Conservation (phyloP, 1,140 invertebrate species). For the Platyura marginata region DNA sequence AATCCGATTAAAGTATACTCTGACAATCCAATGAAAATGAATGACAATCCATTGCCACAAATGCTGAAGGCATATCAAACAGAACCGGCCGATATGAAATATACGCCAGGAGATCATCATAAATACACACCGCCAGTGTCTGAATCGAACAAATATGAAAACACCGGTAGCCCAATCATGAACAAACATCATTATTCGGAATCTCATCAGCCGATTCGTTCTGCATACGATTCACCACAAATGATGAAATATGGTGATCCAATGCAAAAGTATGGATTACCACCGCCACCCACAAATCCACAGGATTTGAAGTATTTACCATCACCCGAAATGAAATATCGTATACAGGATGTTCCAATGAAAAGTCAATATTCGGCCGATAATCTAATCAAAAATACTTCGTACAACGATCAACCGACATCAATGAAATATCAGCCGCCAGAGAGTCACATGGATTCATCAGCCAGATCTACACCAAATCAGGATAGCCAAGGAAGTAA, state of each 20-base stretch:
- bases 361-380: constrained; percentile 14
- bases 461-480: constrained; percentile 16
- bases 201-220: constrained; percentile 11
- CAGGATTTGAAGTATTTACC: constrained; percentile 24
- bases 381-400: constrained; percentile 22
- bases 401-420: constrained; percentile 13
- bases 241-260: constrained; percentile 25
- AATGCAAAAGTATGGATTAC: constrained; percentile 14
- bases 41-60: neutral
- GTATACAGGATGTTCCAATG: constrained; percentile 2
- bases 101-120: constrained; percentile 8
- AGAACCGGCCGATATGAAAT: constrained; percentile 14
- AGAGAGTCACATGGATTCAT: constrained; percentile 21
- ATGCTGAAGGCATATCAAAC: neutral
- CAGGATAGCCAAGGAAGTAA: constrained; percentile 24
- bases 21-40: constrained; percentile 16
- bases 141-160: neutral
- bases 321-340: constrained; percentile 2
- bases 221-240: constrained; percentile 18
- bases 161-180: neutral
- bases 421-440: constrained; percentile 7
- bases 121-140: constrained; percentile 2
- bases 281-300: constrained; percentile 7
- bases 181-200: neutral
- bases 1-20: constrained; percentile 13